Evolutionary conservation across 2,888 invertebrate genomes (phyloP).

Genomic region (Hetaerina titia): DNA sequence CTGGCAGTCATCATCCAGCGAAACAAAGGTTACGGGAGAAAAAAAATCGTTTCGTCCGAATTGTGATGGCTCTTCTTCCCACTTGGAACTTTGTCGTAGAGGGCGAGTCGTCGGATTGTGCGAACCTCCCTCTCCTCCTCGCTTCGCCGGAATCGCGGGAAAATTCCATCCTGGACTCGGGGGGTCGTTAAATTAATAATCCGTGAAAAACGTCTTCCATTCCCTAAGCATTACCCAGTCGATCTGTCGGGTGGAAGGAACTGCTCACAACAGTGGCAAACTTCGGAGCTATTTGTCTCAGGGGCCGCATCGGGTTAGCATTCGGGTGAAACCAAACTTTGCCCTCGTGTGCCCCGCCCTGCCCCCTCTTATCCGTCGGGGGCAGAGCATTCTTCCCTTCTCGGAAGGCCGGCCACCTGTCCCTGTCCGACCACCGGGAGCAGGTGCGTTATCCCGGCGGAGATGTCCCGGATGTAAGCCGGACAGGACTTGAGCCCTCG

Average conservation of each 20-base stretch:
- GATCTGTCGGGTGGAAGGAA: neutral
- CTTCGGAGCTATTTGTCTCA: slow-evolving; percentile 18
- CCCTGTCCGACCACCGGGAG: neutral
- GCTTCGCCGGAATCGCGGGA: neutral
- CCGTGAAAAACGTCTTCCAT: slow-evolving; percentile 21
- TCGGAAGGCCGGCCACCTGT: neutral
- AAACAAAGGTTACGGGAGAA: neutral
- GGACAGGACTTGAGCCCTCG: neutral
- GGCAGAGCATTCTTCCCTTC: neutral
- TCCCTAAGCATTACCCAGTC: neutral
- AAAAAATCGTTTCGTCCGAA: neutral
- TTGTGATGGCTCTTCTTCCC: neutral
- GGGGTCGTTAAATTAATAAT: slow-evolving; percentile 14
- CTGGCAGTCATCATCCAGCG: neutral
- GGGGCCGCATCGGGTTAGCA: neutral
- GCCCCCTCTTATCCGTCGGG: neutral
- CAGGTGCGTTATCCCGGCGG: neutral
- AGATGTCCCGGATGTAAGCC: slow-evolving; percentile 6
- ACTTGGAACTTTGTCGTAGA: neutral
- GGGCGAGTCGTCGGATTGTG: neutral
- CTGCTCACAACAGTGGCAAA: neutral
- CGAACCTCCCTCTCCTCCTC: neutral
- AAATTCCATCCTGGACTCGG: neutral
- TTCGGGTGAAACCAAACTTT: neutral
- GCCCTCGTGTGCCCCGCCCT: neutral